These are phyloP conservation scores for cattle (Bos taurus) DNA, from an alignment of 2,113 vertebrate genomes.

Conservation along the genomic window DNA sequence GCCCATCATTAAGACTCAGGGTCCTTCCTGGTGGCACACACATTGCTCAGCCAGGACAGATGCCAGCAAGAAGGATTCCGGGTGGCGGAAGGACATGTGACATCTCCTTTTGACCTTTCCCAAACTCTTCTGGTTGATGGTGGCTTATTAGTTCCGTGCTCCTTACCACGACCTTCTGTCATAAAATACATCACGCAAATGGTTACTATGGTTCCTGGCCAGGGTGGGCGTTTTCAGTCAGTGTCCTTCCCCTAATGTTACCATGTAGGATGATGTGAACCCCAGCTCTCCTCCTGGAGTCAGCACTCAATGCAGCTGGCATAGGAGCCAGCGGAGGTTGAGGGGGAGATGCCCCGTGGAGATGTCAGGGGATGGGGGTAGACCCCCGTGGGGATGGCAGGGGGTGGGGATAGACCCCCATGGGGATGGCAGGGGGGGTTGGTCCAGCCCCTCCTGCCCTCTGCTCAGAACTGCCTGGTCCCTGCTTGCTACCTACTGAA, in stretches of 20 bases:
- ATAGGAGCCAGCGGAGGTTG: not conserved
- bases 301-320: rapidly evolving
- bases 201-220: not conserved
- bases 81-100: not conserved
- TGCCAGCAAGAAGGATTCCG: not conserved
- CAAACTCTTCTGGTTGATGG: not conserved
- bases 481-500: not conserved
- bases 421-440: no score
- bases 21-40: not conserved
- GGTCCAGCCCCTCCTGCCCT: no score
- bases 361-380: no score
- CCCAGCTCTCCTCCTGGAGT: not conserved
- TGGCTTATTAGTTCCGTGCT: not conserved
- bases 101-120: not conserved
- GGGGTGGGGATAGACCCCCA: not conserved
- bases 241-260: not conserved
- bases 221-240: not conserved
- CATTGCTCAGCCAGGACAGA: not conserved
- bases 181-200: not conserved
- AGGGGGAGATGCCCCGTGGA: not conserved
- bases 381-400: not conserved
- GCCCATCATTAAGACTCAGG: not conserved
- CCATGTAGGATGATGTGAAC: not conserved
- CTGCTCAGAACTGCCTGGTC: not conserved
- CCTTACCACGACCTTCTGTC: not conserved